Conservation (phyloP, 2,113 vertebrate genomes). For the Sminthopsis crassicaudata region DNA sequence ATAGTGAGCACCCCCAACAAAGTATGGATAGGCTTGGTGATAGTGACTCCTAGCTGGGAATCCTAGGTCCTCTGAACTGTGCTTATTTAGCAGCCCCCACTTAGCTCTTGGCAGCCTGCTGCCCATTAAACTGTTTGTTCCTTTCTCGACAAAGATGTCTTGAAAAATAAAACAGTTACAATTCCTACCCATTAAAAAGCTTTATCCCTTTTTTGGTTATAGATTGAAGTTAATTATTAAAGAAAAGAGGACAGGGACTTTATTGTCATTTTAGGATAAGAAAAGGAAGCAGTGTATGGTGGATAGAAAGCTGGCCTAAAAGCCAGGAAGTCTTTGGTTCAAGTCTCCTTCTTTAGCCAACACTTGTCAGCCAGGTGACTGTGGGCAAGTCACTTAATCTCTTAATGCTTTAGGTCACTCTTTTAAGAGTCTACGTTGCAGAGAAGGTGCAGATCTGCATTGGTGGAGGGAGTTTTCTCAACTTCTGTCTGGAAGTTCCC, state of each 20-base stretch:
- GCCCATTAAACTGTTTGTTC: neutral
- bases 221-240: neutral
- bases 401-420: neutral
- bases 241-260: neutral
- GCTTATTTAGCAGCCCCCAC: too few species aligned
- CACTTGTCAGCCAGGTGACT: neutral
- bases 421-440: neutral
- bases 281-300: neutral
- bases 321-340: neutral
- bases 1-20: neutral
- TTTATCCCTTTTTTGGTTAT: neutral
- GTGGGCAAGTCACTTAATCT: neutral
- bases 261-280: neutral
- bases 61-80: neutral
- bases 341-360: neutral
- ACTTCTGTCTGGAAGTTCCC: neutral
- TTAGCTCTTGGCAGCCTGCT: neutral
- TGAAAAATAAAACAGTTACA: neutral
- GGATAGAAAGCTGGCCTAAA: neutral
- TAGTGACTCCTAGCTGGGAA: neutral
- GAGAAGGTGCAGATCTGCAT: neutral
- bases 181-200: neutral
- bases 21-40: neutral
- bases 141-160: neutral
- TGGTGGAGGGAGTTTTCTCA: neutral